Base-by-base conservation (phyloP, 1,140 invertebrate genomes). In the Calycopis cecrops region DNA sequence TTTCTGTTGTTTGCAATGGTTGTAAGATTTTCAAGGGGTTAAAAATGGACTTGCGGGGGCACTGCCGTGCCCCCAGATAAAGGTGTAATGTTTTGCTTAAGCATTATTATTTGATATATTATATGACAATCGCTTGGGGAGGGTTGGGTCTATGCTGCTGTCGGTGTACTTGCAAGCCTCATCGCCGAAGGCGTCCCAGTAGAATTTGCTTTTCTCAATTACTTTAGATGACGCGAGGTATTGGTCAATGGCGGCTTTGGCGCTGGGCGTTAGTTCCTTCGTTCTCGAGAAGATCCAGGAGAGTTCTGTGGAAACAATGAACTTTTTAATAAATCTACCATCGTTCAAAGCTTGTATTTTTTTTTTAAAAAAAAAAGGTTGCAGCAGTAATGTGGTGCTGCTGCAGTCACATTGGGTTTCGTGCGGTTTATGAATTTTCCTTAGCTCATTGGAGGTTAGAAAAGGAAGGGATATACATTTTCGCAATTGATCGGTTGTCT, bases 131-230 rank as follows among this genome's bases (percentile, higher is more conserved):
- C 35, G 9, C 35, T 37, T 37, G 35, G 35, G 35, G 9, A 37
- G 35, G n/a, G 35, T 37, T n/a, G 9, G 9, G 9, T 37, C 35
- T 9, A 37, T 10, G 9, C n/a, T 40, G 37, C 37, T 40, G 37
- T 40, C n/a, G 37, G 11, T 40, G 37, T 12, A 40, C 37, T 40
- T 40, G 37, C 37, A 40, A 11, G 37, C n/a, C n/a, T 40, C n/a
- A 12, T 40, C 37, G n/a, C 37, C 11, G 37, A 40, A 40, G 37
- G 1, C 37, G n/a, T 40, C 37, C 1, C 11, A 40, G 37, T 12
- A 40, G 37, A 40, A 40, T 12, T 12, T 40, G 37, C 4, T 10
- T 12, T 40, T 40, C n/a, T 40, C 37, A 4, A 40, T 11, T 11
- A 40, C 0, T 12, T 40, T 40, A 4, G 37, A 40, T 4, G 37